Conservation (phyloP, 2,797 vertebrate species). For the Gadopsis bispinosus region DNA sequence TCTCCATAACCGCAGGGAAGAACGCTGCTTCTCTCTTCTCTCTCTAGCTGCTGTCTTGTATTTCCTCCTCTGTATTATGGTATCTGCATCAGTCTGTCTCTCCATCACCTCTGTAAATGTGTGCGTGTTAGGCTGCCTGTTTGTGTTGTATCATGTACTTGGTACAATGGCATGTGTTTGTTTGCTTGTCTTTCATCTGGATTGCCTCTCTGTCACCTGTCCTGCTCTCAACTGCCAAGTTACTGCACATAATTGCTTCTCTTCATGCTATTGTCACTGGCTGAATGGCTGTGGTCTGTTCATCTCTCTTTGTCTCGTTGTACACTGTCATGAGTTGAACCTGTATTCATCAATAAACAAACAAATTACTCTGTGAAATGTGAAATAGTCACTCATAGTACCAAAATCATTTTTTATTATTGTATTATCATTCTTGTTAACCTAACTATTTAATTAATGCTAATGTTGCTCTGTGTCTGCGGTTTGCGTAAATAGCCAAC, state of each 20-base stretch:
- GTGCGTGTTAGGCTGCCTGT: neutral
- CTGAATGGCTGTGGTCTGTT: neutral
- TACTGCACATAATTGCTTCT: neutral
- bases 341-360: neutral
- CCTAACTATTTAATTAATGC: neutral
- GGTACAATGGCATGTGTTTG: conserved; percentile 1
- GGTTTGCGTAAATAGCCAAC: neutral
- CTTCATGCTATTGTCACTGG: neutral
- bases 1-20: conserved; percentile 46
- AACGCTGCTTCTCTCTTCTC: conserved; percentile 37
- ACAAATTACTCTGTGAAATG: neutral
- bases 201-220: conserved; percentile 12
- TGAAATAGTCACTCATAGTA: neutral
- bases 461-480: neutral
- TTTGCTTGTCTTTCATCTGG: conserved; percentile 10
- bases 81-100: conserved; percentile 35
- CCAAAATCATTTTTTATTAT: neutral
- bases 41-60: conserved; percentile 36
- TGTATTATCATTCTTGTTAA: neutral
- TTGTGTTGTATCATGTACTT: neutral
- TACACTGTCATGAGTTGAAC: neutral
- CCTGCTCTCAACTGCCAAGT: neutral
- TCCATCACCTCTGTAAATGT: conserved; percentile 25
- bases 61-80: conserved; percentile 38
- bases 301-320: conserved; percentile 5